Base-by-base conservation (phyloP, 35 echinoderm and acorn worm genomes). In the Lytechinus pictus region DNA sequence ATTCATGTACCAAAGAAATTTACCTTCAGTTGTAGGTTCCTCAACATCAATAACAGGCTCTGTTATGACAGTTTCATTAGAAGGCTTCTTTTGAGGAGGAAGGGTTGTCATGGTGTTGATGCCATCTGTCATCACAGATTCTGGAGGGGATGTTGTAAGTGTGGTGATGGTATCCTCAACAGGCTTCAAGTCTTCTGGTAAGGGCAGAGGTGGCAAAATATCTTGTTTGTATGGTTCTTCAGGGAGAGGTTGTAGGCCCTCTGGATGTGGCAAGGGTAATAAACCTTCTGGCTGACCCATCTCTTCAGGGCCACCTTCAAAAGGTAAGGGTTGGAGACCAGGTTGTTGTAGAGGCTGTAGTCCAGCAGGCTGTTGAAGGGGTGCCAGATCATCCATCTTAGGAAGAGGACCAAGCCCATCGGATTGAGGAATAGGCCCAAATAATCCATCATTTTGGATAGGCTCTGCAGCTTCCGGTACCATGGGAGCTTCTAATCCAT, bases 171-270 rank as follows among this genome's bases (percentile, higher is more conserved):
- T 21, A 29, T 54, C 88, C 88, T 90, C 88, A 90, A 52, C 28
- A 29, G 28, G 88, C 52, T 90, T 54, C 52, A 90, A 33, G 10
- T 90, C 88, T 9, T 90, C 88, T 54, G 88, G 88, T 90, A 90
- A 54, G 28, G 88, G 88, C 3, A 90, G 27, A 21, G 88, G 88
- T 52, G 88, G 88, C 5, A 90, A 54, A 21, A 12, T 44, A 14
- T 44, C 29, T 21, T 90, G 88, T 28, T 28, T 19, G 28, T 90
- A 33, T 3, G 6, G 29, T 90, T 90, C 88, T 44, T 90, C 88
- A 44, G 88, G 88, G 88, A 90, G 9, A 0, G 88, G 88, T 54
- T 90, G 88, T 14, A 90, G 88, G 52, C 88, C 88, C 28, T 44
- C 88, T 90, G 88, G 88, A 21, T 90, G 88, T 28, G 88, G 88